Base-by-base conservation (phyloP, 1,140 invertebrate species). In the Cyclina sinensis region DNA sequence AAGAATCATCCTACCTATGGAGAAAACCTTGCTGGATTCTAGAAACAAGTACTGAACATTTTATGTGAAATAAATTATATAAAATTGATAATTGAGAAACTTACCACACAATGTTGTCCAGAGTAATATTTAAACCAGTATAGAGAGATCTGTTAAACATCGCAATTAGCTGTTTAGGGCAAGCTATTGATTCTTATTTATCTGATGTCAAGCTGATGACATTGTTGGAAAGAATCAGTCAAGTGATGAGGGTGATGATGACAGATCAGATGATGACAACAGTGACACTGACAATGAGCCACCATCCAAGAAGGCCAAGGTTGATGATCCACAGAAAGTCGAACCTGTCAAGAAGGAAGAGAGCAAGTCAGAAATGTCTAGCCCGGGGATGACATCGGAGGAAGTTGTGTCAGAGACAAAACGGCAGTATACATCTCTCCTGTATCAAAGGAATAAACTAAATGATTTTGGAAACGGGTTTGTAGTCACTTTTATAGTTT, bases 151-250 rank as follows among this genome's bases (percentile, higher is more conserved):
- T n/a, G n/a, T n/a, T n/a, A n/a, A n/a, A n/a, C n/a, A n/a, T n/a
- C n/a, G n/a, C n/a, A n/a, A n/a, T n/a, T n/a, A n/a, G n/a, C n/a
- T n/a, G n/a, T n/a, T n/a, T n/a, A n/a, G n/a, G n/a, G n/a, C n/a
- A n/a, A n/a, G n/a, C n/a, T n/a, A n/a, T n/a, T n/a, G n/a, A n/a
- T 43, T 43, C 43, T 43, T 43, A 14, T 65, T 5, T 70, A 4
- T 39, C 27, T 70, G 30, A 37, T 35, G 30, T 84, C 12, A 27
- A 86, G 84, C 84, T 37, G 84, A 86, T 14, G 84, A 86, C 30
- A 74, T 86, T 32, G 84, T 86, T 39, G 84, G 84, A n/a, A 76
- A 78, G 70, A 86, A 86, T 43, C 46, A 86, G 48, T 86, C 84
- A 0, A 78, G 74, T 62, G 84, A 86, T 78, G 82, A 85, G 12